Evolutionary conservation across 2,888 invertebrate species (phyloP), one percentile per base, ranked within the genome.

Genomic region (Cordilura impudica): DNA sequence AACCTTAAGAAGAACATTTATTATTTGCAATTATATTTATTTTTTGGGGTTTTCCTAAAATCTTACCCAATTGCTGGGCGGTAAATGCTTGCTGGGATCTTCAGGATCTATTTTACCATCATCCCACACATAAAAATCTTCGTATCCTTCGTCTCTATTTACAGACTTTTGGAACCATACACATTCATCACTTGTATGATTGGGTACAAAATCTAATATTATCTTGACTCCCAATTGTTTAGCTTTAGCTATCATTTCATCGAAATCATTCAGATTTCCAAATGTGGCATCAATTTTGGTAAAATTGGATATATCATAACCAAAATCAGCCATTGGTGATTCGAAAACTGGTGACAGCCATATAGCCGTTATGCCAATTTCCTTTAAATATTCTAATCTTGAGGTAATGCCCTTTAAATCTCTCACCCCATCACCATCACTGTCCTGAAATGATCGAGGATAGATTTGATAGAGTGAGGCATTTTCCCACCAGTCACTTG

Each of bases 321-420:
- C 97, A 86, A 95, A 95, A 89, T 97, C 97, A 0, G 92, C 91
- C 94, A 95, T 94, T 0, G 97, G 96, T 0, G 96, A 96, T 72
- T 91, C 91, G 89, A 94, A 96, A 84, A 97, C 94, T 0, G 97
- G 96, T 0, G 96, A 96, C 73, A 97, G 90, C 96, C 97, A 96
- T 67, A 95, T 92, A 0, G 94, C 94, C 3, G 93, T 93, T 0
- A 96, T 91, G 0, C 95, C 95, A 0, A 94, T 90, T 6, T 94
- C 93, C 29, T 90, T 90, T 31, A 96, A 91, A 84, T 95, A 93
- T 18, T 93, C 91, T 75, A 94, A 80, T 81, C 92, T 91, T 10
- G 90, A 90, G 10, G 91, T 91, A 54, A 94, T 90, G 92, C 97
- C 97, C 88, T 92, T 92, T 8, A 97, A 90, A 89, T 98, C 97